Evolutionary conservation across 2,797 vertebrate species (phyloP).

Genomic region (Catostomus latipinnis): DNA sequence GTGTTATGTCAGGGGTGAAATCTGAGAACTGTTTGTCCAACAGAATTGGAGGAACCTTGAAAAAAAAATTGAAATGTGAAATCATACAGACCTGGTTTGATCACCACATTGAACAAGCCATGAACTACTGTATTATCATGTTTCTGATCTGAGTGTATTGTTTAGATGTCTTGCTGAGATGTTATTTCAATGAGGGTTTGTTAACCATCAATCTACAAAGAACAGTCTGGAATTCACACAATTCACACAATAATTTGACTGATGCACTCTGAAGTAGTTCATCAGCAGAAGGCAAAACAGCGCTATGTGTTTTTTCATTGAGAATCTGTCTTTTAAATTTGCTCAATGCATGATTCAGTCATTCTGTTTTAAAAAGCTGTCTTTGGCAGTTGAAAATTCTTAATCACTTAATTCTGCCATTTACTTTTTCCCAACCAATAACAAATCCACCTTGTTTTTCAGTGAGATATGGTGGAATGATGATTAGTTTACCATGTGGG

Average conservation of each 20-base stretch:
- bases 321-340: background rate
- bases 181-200: too few species aligned
- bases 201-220: too few species aligned
- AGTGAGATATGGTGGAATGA: constrained; percentile 39
- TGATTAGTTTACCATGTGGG: constrained; percentile 63
- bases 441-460: constrained; percentile 61
- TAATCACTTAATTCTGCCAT: constrained; percentile 59
- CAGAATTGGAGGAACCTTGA: constrained; percentile 93
- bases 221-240: too few species aligned
- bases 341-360: background rate
- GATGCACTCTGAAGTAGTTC: too few species aligned
- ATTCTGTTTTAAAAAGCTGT: background rate
- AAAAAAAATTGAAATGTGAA: background rate
- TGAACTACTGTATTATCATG: too few species aligned
- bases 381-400: background rate
- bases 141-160: too few species aligned
- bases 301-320: too few species aligned
- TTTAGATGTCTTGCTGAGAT: too few species aligned
- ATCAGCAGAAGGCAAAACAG: too few species aligned
- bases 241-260: too few species aligned
- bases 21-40: constrained; percentile 98
- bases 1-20: constrained; percentile 97
- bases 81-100: background rate
- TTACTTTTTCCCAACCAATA: constrained; percentile 1
- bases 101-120: too few species aligned